Evolutionary conservation across 2,797 vertebrate genomes (phyloP), one percentile per base, ranked within the genome.

Genomic region (Tapera naevia): DNA sequence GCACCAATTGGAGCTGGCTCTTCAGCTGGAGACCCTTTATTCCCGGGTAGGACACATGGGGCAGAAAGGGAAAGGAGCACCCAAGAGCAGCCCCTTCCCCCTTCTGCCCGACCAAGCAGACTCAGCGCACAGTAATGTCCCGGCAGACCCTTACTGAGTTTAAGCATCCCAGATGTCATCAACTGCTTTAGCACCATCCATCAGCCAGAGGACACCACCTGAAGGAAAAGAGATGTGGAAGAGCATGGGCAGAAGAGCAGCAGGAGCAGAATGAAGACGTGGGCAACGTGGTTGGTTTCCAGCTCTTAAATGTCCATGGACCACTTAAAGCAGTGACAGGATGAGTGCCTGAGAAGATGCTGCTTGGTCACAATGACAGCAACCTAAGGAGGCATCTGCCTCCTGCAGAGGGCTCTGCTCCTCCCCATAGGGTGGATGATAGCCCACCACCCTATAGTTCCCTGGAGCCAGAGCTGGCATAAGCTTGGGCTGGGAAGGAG

Each of bases 391-490:
- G 86, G 56, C 25, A 7, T 21, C 23, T n/a, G 74, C 86, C 86
- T 72, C 7, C 0, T 0, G 17, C 6, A 22, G 41, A 84, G 43
- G 58, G 48, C 83, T 72, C 94, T 80, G 94, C 91, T 92, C 93
- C 93, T 93, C 95, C 92, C 91, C 94, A 37, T 7, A 73, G 94
- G 84, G 74, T 57, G 53, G 28, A 8, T 12, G 91, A 54, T 11
- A 66, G 62, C 80, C 57, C 41, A 14, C 2, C 88, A 91, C 93
- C 90, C 90, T 57, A 60, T 21, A 69, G 93, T 12, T 89, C 79
- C 89, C 91, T 65, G 89, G 95, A 95, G 93, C 91, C 16, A 78
- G 82, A 75, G 84, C 64, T 46, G 82, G 58, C 69, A 18, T 9
- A 56, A 84, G 80, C 95, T 28, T 8, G 91, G 73, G 53, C 61